phyloP scores from a whole-genome alignment of 2,888 invertebrate genomes.

The Criorhina ranunculi region DNA sequence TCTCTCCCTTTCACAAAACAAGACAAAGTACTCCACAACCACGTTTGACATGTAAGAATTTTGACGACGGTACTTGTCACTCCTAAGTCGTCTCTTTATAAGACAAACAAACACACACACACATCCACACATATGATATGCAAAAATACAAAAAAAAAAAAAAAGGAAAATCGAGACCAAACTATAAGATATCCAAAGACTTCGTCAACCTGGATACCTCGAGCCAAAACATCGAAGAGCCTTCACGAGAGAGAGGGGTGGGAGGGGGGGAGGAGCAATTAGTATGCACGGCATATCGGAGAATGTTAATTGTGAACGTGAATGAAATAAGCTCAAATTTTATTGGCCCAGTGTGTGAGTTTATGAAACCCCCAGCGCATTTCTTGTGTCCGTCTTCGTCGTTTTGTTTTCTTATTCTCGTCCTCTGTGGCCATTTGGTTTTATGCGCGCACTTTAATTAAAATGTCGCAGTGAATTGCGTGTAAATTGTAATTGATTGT shows the following conservation, averaged over 20 bases:
- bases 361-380: conserved; percentile 45
- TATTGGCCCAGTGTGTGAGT: conserved; percentile 61
- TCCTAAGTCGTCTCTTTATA: conserved; percentile 66
- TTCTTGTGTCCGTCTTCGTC: conserved; percentile 9
- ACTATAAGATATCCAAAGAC: conserved; percentile 7
- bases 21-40: conserved; percentile 6
- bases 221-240: conserved; percentile 18
- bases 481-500: conserved; percentile 62
- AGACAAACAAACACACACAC: conserved; percentile 3
- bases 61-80: conserved; percentile 69
- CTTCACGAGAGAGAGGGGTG: too few species aligned
- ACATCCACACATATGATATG: conserved; percentile 57
- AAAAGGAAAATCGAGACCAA: conserved; percentile 25
- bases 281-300: conserved; percentile 70
- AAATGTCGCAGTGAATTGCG: conserved; percentile 48
- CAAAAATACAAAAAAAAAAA: conserved; percentile 48
- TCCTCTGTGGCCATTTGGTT: conserved; percentile 17
- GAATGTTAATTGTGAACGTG: conserved; percentile 76
- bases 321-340: conserved; percentile 72
- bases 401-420: conserved; percentile 13
- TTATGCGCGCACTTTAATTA: conserved; percentile 59
- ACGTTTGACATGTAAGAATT: conserved; percentile 69
- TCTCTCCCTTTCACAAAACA: conserved; percentile 1
- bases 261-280: too few species aligned
- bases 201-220: conserved; percentile 15